Conservation (phyloP, 2,797 vertebrate species). For the Cheracebus regulus region DNA sequence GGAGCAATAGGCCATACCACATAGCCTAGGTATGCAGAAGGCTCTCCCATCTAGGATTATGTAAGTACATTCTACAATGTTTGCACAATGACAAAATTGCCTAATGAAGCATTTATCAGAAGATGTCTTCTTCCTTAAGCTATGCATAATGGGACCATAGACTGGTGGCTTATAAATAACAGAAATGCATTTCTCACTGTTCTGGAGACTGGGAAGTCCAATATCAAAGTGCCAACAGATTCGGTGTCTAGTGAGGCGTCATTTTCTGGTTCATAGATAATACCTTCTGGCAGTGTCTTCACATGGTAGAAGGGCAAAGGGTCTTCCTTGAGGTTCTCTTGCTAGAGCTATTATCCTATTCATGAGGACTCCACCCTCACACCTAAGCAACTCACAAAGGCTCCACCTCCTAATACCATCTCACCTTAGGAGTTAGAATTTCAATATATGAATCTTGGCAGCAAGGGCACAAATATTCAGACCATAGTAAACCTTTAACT, state of each 20-base stretch:
- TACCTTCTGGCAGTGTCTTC: not conserved
- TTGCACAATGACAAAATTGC: not conserved
- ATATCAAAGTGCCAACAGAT: no score
- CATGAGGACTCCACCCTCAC: no score
- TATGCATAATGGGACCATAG: no score
- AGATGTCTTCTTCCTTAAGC: not conserved
- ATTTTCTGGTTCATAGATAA: not conserved
- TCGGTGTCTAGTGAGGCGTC: rapidly evolving
- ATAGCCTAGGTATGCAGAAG: not conserved
- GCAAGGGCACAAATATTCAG: not conserved
- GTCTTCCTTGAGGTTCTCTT: not conserved
- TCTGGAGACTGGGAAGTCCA: not conserved
- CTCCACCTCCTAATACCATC: not conserved
- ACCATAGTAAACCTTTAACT: not conserved
- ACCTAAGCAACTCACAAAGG: not conserved
- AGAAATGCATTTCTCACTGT: not conserved
- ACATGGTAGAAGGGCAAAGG: rapidly evolving
- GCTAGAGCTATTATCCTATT: not conserved
- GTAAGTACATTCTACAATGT: not conserved
- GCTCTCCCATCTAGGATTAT: not conserved
- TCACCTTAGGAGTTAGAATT: not conserved
- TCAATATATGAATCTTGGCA: not conserved
- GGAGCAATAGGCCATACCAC: not conserved
- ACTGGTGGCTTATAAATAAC: not conserved
- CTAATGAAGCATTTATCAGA: not conserved